Evolutionary conservation across 2,113 vertebrate genomes (phyloP), one percentile per base, ranked within the genome.

Genomic region (Xiphophorus maculatus): DNA sequence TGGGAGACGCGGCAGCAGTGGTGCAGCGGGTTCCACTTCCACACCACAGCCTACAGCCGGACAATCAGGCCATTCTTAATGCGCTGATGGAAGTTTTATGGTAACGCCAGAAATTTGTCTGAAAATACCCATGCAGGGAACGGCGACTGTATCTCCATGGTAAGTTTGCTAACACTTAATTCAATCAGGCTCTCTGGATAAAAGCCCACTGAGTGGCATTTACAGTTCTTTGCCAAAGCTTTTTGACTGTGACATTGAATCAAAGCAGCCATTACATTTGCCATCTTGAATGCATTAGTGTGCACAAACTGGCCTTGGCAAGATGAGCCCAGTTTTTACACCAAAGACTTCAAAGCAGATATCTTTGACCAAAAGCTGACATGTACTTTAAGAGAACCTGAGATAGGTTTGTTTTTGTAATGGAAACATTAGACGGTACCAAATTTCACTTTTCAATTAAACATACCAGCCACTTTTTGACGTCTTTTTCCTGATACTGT

Each of bases 41-140:
- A 85, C 74, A 73, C 60, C 73, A 79, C 30, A 33, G 75, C 76
- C 80, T 72, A 79, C 82, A 83, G 61, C 69, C 69, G 71, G 44
- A 30, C 76, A 44, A 42, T 63, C 85, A 60, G 44, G 80, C 63
- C 72, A 81, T 42, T 83, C 69, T 69, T 73, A 73, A 71, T 40
- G n/a, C 58, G 22, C 15, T 69, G 71, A 80, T 67, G 71, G 66
- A 60, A 80, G 65, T 76, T 89, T 74, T 66, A 74, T 84, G 86
- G 71, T 42, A 54, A 63, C 81, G 86, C 69, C 87, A 83, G 74
- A 74, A 76, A 87, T 82, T 2, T 68, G 44, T 80, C 72, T 63
- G 77, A 71, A 74, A 85, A 74, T 73, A 35, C 35, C 22, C 9
- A 35, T 48, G 28, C 14, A 74, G 62, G 72, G 81, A 84, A 66